Evolutionary conservation across 2,797 vertebrate species (phyloP), one percentile per base, ranked within the genome.

Genomic region (Thamnophis elegans): DNA sequence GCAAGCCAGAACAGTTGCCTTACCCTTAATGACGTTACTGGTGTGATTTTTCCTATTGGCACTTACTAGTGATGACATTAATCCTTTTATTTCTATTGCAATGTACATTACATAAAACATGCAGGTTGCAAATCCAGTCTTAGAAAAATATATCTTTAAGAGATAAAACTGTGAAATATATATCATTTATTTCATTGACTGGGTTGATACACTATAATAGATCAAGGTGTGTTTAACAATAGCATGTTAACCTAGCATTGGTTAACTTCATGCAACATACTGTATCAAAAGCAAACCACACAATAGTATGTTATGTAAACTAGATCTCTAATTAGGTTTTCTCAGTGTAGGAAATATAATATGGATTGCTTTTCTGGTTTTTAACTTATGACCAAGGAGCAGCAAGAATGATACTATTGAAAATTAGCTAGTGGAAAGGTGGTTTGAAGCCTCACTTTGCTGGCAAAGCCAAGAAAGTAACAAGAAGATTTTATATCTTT

Each of bases 21-120:
- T 95, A 95, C 94, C 91, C 91, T 94, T 92, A 54, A 92, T 93
- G 47, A 58, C 60, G 88, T 68, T 93, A 18, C 68, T 89, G 78
- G 10, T 32, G 9, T 26, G 0, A 65, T 92, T 59, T 94, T 90
- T 90, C 68, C 36, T 92, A 90, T 92, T 92, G 14, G 78, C 90
- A 62, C 92, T 60, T 22, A 89, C 22, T 22, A 16, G 87, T 92
- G 68, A 94, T 90, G 95, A 88, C 1, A 20, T 91, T 16, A 60
- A 89, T 90, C 32, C 26, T 94, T 56, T 86, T 0, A 0, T 92
- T 88, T 88, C 16, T 94, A 78, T 94, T 59, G 90, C 54, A 78
- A 85, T 94, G n/a, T 89, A 92, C 28, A 82, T 94, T 92, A 25
- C 56, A 86, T 95, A 7, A 82, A 42, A 92, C 91, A 28, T 60